Conservation (phyloP, 2,888 invertebrate species). For the Empis stercorea region DNA sequence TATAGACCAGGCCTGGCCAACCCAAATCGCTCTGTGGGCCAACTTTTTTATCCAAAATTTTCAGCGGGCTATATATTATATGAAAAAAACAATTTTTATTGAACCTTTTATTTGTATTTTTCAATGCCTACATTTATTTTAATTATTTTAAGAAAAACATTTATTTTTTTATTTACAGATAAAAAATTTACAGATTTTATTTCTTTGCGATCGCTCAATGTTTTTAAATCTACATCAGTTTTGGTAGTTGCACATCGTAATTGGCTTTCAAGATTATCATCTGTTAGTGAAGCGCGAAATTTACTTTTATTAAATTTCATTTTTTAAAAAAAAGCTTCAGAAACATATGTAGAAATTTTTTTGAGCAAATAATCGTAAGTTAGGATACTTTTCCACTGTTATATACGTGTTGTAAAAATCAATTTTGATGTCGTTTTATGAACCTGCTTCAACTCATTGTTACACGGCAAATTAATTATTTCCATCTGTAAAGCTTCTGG, state of each 20-base stretch:
- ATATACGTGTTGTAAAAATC: slow-evolving; percentile 1
- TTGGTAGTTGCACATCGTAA: slow-evolving; percentile 3
- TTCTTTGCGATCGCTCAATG: neutral
- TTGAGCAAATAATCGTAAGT: slow-evolving; percentile 3
- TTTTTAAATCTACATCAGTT: neutral
- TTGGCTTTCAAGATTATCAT: neutral
- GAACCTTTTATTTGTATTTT: neutral
- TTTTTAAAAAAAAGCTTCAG: slow-evolving; percentile 1
- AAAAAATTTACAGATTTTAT: neutral
- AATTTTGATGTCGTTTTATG: slow-evolving; percentile 2
- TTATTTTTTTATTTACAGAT: neutral
- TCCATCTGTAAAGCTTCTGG: no score
- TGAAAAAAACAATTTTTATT: neutral
- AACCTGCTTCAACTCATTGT: no score
- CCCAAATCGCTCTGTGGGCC: neutral
- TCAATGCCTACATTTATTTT: neutral
- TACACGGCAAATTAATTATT: no score
- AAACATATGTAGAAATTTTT: neutral
- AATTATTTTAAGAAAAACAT: no score
- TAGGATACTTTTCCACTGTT: slow-evolving; percentile 2
- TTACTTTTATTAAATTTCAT: slow-evolving; percentile 2
- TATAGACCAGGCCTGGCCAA: neutral
- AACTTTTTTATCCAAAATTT: neutral
- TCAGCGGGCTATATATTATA: neutral
- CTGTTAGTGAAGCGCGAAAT: neutral